These are phyloP conservation scores for Tuta absoluta DNA, from an alignment of 2,888 invertebrate genomes.

Conservation along the genomic window DNA sequence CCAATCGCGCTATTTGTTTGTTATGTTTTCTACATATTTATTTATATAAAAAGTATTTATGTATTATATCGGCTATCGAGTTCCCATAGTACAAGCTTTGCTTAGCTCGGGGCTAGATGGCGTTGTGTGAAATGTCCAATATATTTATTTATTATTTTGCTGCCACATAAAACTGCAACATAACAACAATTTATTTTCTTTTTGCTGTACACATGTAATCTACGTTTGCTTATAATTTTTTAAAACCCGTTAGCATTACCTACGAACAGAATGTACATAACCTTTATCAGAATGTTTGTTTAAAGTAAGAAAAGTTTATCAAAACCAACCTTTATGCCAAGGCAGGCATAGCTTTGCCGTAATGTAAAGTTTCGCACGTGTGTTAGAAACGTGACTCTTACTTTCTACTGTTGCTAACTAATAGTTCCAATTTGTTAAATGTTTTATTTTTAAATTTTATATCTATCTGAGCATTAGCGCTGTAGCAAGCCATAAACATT, in stretches of 20 bases:
- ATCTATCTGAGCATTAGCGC: no score
- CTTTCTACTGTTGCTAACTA: background rate
- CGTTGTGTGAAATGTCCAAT: no score
- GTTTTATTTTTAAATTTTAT: background rate
- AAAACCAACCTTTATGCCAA: background rate
- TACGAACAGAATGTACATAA: no score
- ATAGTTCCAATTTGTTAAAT: background rate
- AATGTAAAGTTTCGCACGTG: slow-evolving; percentile 9
- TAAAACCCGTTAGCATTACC: background rate
- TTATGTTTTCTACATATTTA: no score
- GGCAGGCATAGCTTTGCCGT: background rate
- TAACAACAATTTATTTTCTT: no score
- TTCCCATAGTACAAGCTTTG: no score
- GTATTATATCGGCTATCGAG: no score
- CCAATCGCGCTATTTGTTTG: no score
- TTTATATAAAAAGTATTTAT: no score
- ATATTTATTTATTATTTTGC: background rate
- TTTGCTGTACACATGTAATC: background rate
- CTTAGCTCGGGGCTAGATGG: no score
- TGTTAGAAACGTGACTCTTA: slow-evolving; percentile 18
- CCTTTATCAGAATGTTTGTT: slow-evolving; percentile 15
- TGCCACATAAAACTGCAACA: no score
- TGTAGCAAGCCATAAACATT: no score
- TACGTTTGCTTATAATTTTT: background rate
- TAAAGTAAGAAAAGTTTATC: slow-evolving; percentile 1